Percentiles rank a stretch among this genome's conserved stretches.
Conservation (phyloP, 2,113 vertebrate species). For the Pangasianodon gigas region DNA sequence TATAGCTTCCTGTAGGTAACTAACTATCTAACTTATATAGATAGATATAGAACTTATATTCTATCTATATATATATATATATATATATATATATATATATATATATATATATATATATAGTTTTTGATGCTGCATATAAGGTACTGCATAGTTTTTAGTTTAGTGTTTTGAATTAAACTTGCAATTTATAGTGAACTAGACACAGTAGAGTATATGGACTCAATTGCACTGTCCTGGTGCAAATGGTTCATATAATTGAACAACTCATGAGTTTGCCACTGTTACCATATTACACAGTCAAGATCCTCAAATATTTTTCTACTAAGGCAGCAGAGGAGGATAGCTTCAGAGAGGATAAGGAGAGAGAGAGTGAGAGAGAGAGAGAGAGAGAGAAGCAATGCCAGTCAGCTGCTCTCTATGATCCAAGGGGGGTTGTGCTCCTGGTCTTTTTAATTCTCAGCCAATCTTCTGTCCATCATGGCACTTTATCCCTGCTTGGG, state of each 20-base stretch:
- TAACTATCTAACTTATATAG: too few species aligned
- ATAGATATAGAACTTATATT: too few species aligned
- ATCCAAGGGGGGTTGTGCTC: constrained; percentile 60
- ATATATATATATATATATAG: too few species aligned
- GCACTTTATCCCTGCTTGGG: constrained; percentile 70
- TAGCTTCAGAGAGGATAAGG: not conserved
- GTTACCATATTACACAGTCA: not conserved
- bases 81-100: too few species aligned
- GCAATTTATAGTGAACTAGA: not conserved
- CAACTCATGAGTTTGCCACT: not conserved
- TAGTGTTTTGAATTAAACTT: not conserved
- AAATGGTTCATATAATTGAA: not conserved
- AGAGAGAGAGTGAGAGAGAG: not conserved
- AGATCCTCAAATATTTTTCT: not conserved
- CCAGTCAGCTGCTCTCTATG: constrained; percentile 68
- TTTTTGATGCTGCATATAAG: not conserved
- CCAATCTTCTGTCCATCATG: constrained; percentile 77
- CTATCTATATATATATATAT: too few species aligned
- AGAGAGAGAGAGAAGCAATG: constrained; percentile 30
- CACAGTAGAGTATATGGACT: not conserved
- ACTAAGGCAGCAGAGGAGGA: not conserved
- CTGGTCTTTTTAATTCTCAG: constrained; percentile 73
- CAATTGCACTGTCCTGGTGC: not conserved
- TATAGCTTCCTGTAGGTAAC: too few species aligned
- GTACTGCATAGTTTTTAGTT: not conserved